Conservation (phyloP, 2,113 vertebrate genomes). For the Sarotherodon lohbergeri region DNA sequence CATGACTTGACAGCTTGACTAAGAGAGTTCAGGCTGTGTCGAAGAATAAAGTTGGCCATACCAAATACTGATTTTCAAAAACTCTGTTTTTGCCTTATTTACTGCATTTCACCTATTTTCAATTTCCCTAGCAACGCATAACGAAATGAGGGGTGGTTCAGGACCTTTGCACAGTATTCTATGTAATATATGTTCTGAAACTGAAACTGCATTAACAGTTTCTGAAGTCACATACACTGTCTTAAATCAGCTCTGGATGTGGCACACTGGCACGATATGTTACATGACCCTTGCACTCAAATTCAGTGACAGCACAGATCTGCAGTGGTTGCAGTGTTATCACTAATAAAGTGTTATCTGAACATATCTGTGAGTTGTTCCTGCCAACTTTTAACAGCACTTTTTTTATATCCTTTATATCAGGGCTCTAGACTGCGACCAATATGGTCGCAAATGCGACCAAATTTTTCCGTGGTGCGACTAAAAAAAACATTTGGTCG, state of each 20-base stretch:
- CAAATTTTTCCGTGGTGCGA: too few species aligned
- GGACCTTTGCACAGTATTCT: not conserved
- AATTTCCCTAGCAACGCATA: not conserved
- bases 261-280: not conserved
- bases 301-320: not conserved
- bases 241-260: not conserved
- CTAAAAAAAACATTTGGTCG: too few species aligned
- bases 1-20: not conserved
- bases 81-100: not conserved
- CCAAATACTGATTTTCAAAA: not conserved
- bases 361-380: not conserved
- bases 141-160: not conserved
- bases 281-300: not conserved
- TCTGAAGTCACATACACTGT: not conserved
- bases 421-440: too few species aligned
- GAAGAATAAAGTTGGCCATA: not conserved
- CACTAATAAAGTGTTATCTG: not conserved
- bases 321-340: not conserved
- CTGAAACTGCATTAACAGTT: not conserved
- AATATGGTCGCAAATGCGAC: too few species aligned
- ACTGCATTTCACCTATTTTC: not conserved
- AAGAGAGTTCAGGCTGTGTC: not conserved
- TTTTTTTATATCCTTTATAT: not conserved
- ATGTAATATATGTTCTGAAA: not conserved
- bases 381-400: not conserved